Percentiles rank a stretch among this genome's conserved stretches.
Evolutionary conservation across 2,888 invertebrate genomes (phyloP).

Genomic region (Aricia artaxerxes): DNA sequence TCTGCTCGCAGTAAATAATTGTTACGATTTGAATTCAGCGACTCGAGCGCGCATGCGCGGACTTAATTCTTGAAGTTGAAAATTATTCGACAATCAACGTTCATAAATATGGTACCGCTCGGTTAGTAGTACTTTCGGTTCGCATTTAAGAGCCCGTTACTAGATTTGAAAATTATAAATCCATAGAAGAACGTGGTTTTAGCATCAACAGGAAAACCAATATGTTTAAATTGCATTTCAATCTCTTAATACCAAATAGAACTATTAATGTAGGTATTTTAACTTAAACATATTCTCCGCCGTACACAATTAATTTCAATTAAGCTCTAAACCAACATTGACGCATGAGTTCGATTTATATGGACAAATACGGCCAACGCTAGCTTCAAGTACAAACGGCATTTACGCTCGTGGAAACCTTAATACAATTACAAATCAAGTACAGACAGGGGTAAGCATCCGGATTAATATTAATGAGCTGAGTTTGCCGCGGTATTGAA

Average conservation of each 20-base stretch:
- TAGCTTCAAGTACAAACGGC: slow-evolving; percentile 1
- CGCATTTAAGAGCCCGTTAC: too few relatives aligned
- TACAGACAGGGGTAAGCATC: slow-evolving; percentile 32
- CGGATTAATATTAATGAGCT: slow-evolving; percentile 46
- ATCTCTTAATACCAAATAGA: neutral
- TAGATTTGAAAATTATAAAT: too few relatives aligned
- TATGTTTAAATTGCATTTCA: neutral
- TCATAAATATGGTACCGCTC: neutral
- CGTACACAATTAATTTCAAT: slow-evolving; percentile 10
- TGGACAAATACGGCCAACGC: slow-evolving; percentile 15
- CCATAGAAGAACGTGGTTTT: too few relatives aligned
- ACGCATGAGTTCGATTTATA: neutral
- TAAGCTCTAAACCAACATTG: neutral
- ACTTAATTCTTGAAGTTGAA: neutral
- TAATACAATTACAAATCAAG: slow-evolving; percentile 32
- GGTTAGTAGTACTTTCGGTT: too few relatives aligned
- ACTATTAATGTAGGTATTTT: neutral
- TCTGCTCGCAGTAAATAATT: slow-evolving; percentile 20
- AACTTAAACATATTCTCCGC: neutral
- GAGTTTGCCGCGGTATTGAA: slow-evolving; percentile 44
- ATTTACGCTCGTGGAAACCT: slow-evolving; percentile 20
- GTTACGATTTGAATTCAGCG: slow-evolving; percentile 25
- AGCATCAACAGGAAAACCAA: neutral
- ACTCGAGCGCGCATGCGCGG: slow-evolving; percentile 10
- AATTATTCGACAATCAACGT: slow-evolving; percentile 7